These are phyloP conservation scores for Epinephelus fuscoguttatus DNA, from an alignment of 2,113 vertebrate genomes.

Conservation along the genomic window DNA sequence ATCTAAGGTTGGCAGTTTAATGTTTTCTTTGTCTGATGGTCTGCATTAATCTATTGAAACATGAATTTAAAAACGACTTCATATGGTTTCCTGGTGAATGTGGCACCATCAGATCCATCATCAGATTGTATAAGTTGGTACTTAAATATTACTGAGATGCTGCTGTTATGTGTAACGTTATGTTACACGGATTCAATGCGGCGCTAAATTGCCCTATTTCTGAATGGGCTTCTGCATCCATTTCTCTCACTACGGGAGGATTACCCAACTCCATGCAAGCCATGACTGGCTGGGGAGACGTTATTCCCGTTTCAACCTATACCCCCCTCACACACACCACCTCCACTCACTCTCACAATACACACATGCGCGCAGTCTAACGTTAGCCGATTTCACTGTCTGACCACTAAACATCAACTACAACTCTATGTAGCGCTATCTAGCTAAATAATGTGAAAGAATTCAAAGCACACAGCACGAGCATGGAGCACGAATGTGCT, in stretches of 20 bases:
- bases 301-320: background rate
- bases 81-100: background rate
- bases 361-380: constrained; percentile 30
- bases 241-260: background rate
- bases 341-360: background rate
- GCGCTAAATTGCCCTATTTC: background rate
- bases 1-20: background rate
- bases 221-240: background rate
- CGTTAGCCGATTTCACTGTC: constrained; percentile 14
- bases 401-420: constrained; percentile 15
- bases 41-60: background rate
- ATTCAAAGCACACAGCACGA: background rate
- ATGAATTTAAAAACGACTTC: background rate
- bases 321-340: background rate
- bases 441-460: background rate
- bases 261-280: constrained; percentile 11
- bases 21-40: background rate
- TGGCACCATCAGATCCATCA: background rate
- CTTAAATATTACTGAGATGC: background rate
- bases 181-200: background rate
- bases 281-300: constrained; percentile 18
- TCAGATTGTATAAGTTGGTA: too few species aligned
- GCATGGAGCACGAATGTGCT: background rate
- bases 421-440: background rate
- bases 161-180: too few species aligned